These are phyloP conservation scores for Pachypanchax playfairii DNA, from an alignment of 2,113 vertebrate genomes.

Conservation along the genomic window DNA sequence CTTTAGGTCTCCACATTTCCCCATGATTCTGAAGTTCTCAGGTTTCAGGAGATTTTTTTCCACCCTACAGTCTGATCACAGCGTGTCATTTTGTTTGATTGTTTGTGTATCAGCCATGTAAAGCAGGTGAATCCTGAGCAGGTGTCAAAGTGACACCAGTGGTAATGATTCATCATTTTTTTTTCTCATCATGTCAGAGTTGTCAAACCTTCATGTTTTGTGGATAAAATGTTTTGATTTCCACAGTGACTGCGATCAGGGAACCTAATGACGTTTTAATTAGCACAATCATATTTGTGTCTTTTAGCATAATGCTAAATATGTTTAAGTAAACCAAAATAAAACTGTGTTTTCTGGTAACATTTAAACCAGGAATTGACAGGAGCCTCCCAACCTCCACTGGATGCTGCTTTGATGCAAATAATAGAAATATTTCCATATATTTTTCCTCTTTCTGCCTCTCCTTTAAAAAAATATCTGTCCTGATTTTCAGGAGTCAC, in stretches of 20 bases:
- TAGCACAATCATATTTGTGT: too few relatives aligned
- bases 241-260: too few relatives aligned
- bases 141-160: too few relatives aligned
- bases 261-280: too few relatives aligned
- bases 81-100: not conserved
- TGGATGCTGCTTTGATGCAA: not conserved
- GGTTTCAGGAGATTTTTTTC: constrained; percentile 21
- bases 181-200: too few relatives aligned
- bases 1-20: constrained; percentile 20
- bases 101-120: not conserved
- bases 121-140: not conserved
- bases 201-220: too few relatives aligned
- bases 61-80: too few relatives aligned
- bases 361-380: constrained; percentile 4
- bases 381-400: not conserved
- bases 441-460: not conserved
- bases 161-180: too few relatives aligned
- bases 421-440: constrained; percentile 24
- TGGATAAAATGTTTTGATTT: too few relatives aligned
- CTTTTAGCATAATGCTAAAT: too few relatives aligned
- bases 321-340: too few relatives aligned
- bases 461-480: constrained; percentile 13
- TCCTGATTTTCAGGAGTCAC: constrained; percentile 27
- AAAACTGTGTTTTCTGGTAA: not conserved
- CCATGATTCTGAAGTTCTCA: constrained; percentile 28